Evolutionary conservation across 2,888 invertebrate genomes (phyloP), one percentile per base, ranked within the genome.

Genomic region (Zhuqinia jingwanae): DNA sequence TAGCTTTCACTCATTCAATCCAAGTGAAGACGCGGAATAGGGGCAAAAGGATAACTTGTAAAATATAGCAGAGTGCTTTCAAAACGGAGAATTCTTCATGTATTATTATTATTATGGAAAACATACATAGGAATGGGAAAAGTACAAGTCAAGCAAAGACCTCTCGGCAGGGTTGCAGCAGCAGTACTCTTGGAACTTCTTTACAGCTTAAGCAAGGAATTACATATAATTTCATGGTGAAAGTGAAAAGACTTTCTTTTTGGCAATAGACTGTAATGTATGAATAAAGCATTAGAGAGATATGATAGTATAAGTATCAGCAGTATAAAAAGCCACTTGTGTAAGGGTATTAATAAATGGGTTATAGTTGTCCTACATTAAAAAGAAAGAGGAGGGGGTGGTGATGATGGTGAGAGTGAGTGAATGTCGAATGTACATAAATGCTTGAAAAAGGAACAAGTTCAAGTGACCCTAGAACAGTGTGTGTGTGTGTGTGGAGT

Each of bases 1-100:
- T 70, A 47, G 70, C 25, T 70, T 47, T 70, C 70, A 70, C 70
- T 45, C 70, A 42, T 47, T 70, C 65, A 42, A 17, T 17, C 47
- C 22, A 70, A 45, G 47, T 70, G 15, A 25, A 47, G 70, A 25
- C 45, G 25, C 25, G 15, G 58, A 60, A 36, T 36, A 27, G 65
- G 30, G n/a, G n/a, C n/a, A 30, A 36, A 17, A 68, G 65, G 42
- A 68, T 68, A 68, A 68, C 13, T 36, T n/a, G 42, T 68, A 68
- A 42, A 68, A 25, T 36, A 42, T n/a, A n/a, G n/a, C 42, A 36
- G 22, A 20, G 11, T 6, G 11, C 42, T 42, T 42, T 68, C 42
- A 68, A 68, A 68, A 60, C 0, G 20, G 13, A 5, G 42, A 42
- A 68, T 11, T 42, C 20, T 20, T 42, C 36, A 36, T 36, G 36